phyloP scores from a whole-genome alignment of 1,140 invertebrate genomes.

The Zaprionus kolodkinae region DNA sequence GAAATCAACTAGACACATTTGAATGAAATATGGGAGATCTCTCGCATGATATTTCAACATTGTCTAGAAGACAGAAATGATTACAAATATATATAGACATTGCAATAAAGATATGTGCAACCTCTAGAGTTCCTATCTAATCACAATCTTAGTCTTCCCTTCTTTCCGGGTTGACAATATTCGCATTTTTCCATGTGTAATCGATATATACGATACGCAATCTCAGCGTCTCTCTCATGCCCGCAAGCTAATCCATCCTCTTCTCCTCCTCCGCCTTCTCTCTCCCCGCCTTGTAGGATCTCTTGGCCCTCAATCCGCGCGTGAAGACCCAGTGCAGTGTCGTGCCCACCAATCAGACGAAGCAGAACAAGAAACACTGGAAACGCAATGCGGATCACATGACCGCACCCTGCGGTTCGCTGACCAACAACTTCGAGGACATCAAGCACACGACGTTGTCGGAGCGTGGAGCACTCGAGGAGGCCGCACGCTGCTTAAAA shows the following conservation, averaged over 20 bases:
- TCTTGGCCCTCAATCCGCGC: conserved; percentile 94
- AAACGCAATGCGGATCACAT: conserved; percentile 94
- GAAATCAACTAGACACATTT: background rate
- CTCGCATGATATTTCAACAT: too few species aligned
- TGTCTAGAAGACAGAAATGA: too few species aligned
- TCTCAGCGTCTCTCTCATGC: background rate
- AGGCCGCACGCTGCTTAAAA: conserved; percentile 96
- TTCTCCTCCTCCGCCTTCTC: too few species aligned
- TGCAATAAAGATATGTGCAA: too few species aligned
- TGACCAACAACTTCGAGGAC: conserved; percentile 97
- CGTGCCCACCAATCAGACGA: conserved; percentile 92
- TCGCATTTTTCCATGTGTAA: too few species aligned
- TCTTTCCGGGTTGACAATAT: too few species aligned
- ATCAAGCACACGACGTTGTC: conserved; percentile 98
- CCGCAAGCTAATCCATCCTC: background rate
- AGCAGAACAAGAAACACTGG: conserved; percentile 96
- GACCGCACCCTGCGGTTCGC: conserved; percentile 88
- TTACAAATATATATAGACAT: too few species aligned
- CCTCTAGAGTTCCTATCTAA: too few species aligned
- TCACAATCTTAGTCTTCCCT: too few species aligned
- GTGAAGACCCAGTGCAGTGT: conserved; percentile 90
- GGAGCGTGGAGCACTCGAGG: conserved; percentile 95
- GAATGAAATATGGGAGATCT: background rate
- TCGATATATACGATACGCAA: background rate
- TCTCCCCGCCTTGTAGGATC: conserved; percentile 86